Conservation (phyloP, 2,113 vertebrate species). For the Elgaria multicarinata region DNA sequence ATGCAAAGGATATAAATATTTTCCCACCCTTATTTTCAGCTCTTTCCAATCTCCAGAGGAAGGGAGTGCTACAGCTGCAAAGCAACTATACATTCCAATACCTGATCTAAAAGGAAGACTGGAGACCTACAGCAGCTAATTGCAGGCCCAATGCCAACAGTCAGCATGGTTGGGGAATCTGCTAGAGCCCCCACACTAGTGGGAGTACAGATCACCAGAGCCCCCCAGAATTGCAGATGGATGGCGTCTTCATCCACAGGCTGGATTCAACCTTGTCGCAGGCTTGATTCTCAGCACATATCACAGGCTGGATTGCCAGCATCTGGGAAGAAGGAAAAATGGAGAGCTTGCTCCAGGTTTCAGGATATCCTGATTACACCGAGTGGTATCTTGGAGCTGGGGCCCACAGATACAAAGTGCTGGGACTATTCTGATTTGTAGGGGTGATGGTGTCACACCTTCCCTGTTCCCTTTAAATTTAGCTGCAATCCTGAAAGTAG, state of each 20-base stretch:
- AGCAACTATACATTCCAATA: neutral
- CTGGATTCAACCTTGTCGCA: neutral
- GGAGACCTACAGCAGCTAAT: neutral
- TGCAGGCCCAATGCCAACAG: neutral
- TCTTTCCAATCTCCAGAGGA: neutral
- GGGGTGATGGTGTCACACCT: too few species aligned
- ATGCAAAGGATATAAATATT: neutral
- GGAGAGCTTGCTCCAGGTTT: neutral
- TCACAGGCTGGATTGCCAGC: neutral
- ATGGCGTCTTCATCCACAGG: neutral
- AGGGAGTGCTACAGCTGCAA: neutral
- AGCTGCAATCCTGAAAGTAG: too few species aligned
- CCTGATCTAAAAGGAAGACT: neutral
- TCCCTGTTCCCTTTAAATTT: too few species aligned
- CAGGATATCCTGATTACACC: neutral
- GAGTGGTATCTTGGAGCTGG: too few species aligned
- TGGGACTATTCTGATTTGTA: too few species aligned
- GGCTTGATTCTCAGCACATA: neutral
- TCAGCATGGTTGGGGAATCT: neutral
- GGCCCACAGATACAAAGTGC: too few species aligned
- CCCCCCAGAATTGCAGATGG: neutral
- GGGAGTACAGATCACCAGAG: neutral
- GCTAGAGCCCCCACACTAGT: neutral
- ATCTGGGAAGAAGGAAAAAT: neutral
- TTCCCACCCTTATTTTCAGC: neutral